Base-by-base conservation (phyloP, 53 echinoderm and acorn worm species). In the Holothuria leucospilota region DNA sequence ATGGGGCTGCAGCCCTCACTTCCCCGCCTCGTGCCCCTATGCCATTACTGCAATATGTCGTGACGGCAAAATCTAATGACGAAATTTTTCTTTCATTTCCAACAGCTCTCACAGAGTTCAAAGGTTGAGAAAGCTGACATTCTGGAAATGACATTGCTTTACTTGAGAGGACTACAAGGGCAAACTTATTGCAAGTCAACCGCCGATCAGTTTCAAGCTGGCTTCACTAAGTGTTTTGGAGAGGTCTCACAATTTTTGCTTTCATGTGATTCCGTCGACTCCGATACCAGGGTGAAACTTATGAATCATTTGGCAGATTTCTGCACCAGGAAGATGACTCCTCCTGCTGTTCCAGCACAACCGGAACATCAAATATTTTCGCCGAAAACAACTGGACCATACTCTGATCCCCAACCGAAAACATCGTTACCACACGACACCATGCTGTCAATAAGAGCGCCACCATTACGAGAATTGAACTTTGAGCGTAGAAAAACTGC, bases 61-160 rank as follows among this genome's bases (percentile, higher is more conserved):
- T 46, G 46, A 46, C 11, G 18, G 1, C 56, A 56, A 56, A 16
- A 18, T 18, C 18, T 56, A 56, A 56, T 56, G 56, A 4, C 5
- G 10, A 4, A 39, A 7, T 27, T 38, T 85, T 89, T 46, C 85
- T 91, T 61, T 86, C 81, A 51, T 49, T 59, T 27, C 63, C 40
- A 51, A 62, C 93, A 96, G 96, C 77, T 94, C 42, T 78, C 90
- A 51, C 89, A 93, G 51, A 91, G 91, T 29, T 94, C 94, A 0
- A 96, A 96, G 73, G 90, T 96, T 85, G 96, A 96, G 77, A 96
- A 96, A 78, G 96, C 96, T 12, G 96, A 96, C 64, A 93, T 96
- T 28, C 77, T 96, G 20, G 96, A 96, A 79, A 96, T 96, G 96
- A 96, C 96, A 0, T 92, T 96, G 4, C 90, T 93, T 2, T 93